A percentile compares a stretch with the other conserved stretches of the same genome.
Evolutionary conservation across 2,888 invertebrate species (phyloP).

Genomic region (Thymelicus lineola): DNA sequence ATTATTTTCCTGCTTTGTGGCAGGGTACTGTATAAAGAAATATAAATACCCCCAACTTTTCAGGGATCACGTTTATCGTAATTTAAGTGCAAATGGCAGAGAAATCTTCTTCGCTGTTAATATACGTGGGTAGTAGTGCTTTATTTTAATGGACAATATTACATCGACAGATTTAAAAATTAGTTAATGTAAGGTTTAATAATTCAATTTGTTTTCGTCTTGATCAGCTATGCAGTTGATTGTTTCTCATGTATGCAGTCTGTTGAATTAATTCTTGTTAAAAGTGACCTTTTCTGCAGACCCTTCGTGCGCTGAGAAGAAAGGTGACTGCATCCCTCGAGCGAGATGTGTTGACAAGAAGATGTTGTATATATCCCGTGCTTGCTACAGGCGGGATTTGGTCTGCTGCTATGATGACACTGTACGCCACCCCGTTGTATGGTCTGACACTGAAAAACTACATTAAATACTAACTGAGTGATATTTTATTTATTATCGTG

Average conservation of each 20-base stretch:
- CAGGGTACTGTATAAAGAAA: conserved; percentile 16
- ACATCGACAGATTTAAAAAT: no score
- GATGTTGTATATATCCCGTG: conserved; percentile 60
- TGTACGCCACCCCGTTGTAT: conserved; percentile 41
- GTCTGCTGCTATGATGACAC: conserved; percentile 67
- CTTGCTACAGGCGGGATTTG: conserved; percentile 59
- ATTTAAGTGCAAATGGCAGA: conserved; percentile 54
- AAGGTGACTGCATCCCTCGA: conserved; percentile 60
- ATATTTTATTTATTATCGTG: no score
- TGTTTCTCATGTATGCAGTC: no score
- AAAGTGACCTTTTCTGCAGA: conserved; percentile 45
- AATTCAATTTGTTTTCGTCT: no score
- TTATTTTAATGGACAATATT: no score
- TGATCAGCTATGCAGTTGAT: no score
- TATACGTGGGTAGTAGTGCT: conserved; percentile 55
- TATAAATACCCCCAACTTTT: conserved; percentile 52
- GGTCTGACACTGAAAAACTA: background rate
- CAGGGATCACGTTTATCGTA: conserved; percentile 54
- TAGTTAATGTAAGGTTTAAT: no score
- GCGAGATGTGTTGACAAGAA: conserved; percentile 54
- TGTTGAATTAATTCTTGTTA: no score
- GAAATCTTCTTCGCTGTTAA: conserved; percentile 55
- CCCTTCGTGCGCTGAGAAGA: conserved; percentile 57
- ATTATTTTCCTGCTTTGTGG: conserved; percentile 3
- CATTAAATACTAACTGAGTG: no score